These are phyloP conservation scores for Chouioia cunea DNA, from an alignment of 2,888 invertebrate species.

Conservation along the genomic window DNA sequence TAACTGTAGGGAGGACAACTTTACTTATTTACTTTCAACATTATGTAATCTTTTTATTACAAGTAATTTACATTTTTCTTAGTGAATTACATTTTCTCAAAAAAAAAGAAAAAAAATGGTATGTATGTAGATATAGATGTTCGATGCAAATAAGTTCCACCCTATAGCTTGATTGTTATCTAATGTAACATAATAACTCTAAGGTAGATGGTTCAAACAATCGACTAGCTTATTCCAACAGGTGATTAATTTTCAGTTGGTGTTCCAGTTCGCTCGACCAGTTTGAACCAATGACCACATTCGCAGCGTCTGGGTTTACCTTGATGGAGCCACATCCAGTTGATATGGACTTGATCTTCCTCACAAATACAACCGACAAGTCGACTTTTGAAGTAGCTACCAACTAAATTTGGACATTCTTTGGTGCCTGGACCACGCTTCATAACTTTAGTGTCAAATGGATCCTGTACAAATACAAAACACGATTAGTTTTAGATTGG, in stretches of 20 bases:
- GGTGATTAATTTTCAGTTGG: slow-evolving; percentile 71
- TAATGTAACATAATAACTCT: slow-evolving; percentile 60
- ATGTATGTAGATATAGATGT: slow-evolving; percentile 20
- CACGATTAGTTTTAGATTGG: not conserved
- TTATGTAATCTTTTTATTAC: slow-evolving; percentile 19
- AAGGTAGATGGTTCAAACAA: slow-evolving; percentile 57
- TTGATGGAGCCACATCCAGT: slow-evolving; percentile 96
- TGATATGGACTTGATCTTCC: slow-evolving; percentile 89
- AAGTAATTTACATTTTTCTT: slow-evolving; percentile 37
- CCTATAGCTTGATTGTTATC: slow-evolving; percentile 47
- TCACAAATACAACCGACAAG: slow-evolving; percentile 97
- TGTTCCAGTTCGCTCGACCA: slow-evolving; percentile 82
- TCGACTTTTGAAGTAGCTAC: slow-evolving; percentile 90
- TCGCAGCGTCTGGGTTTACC: slow-evolving; percentile 92
- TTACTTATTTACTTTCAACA: slow-evolving; percentile 34
- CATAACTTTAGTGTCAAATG: slow-evolving; percentile 85
- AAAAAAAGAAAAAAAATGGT: slow-evolving; percentile 28
- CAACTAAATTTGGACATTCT: slow-evolving; percentile 88
- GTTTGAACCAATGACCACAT: slow-evolving; percentile 97
- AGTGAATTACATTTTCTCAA: slow-evolving; percentile 20
- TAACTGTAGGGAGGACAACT: slow-evolving; percentile 36
- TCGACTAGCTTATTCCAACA: slow-evolving; percentile 56
- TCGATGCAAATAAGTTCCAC: slow-evolving; percentile 44
- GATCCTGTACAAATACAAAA: slow-evolving; percentile 71
- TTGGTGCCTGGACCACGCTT: slow-evolving; percentile 87